phyloP scores from a whole-genome alignment of 2,113 vertebrate species.

The Eulemur macaco region DNA sequence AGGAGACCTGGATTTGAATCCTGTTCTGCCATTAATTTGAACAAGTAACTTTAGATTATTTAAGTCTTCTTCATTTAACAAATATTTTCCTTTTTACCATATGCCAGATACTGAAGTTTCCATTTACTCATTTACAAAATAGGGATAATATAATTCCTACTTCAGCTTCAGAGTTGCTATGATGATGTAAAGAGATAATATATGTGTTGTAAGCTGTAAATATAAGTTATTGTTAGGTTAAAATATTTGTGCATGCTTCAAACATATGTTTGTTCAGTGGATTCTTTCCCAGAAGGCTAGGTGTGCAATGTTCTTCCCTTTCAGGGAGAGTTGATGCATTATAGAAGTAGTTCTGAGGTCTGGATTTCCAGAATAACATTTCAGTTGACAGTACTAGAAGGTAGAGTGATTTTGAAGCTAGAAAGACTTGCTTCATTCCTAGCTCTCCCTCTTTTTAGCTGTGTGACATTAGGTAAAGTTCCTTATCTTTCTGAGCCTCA shows the following conservation, averaged over 20 bases:
- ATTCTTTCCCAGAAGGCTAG: constrained; percentile 20
- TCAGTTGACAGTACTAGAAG: neutral
- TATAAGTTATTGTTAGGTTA: neutral
- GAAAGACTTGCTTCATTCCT: neutral
- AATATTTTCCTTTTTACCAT: constrained; percentile 14
- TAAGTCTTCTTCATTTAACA: constrained; percentile 22
- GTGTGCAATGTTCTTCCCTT: neutral
- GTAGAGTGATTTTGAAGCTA: neutral
- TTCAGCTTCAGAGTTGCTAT: constrained; percentile 20
- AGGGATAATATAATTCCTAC: neutral
- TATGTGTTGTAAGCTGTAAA: neutral
- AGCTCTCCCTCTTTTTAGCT: neutral
- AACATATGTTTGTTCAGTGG: neutral
- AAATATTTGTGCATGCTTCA: neutral
- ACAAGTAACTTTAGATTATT: neutral
- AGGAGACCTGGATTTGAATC: neutral
- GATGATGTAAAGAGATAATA: neutral
- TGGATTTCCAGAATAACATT: neutral
- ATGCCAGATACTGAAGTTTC: neutral
- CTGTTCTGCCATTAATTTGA: neutral
- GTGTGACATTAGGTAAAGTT: neutral
- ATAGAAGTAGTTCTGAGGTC: neutral
- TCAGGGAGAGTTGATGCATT: constrained; percentile 23
- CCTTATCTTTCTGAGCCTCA: constrained; percentile 8
- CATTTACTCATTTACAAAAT: constrained; percentile 39